These are phyloP conservation scores for Aratinga solstitialis DNA, from an alignment of 2,797 vertebrate genomes.

Conservation along the genomic window DNA sequence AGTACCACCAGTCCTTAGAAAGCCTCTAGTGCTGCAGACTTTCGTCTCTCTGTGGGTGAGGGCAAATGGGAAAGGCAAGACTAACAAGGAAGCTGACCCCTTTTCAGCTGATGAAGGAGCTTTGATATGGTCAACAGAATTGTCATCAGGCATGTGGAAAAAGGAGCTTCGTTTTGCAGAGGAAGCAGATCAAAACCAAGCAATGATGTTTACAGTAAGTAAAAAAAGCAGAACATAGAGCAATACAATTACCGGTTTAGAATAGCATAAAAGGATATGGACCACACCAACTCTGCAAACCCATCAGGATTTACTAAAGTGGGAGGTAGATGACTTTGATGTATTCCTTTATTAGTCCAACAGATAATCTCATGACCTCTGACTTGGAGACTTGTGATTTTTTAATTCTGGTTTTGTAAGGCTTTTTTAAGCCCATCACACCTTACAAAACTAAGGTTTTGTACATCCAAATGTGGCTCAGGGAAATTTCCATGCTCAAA, in stretches of 20 bases:
- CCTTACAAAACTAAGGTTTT: too few relatives aligned
- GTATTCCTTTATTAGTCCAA: background rate
- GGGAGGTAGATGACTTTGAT: background rate
- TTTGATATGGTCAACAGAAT: background rate
- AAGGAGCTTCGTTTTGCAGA: background rate
- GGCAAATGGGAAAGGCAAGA: background rate
- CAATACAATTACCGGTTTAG: background rate
- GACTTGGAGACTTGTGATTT: background rate
- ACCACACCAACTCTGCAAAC: background rate
- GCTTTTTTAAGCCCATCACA: background rate
- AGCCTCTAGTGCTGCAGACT: background rate
- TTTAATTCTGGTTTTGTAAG: background rate
- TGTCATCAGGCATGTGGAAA: background rate
- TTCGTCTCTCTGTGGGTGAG: background rate
- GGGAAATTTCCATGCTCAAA: too few relatives aligned
- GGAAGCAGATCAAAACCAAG: background rate
- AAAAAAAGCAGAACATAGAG: background rate
- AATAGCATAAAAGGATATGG: background rate
- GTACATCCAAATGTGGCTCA: background rate
- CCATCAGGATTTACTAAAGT: background rate
- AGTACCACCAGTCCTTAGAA: rapidly evolving
- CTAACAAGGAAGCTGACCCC: background rate
- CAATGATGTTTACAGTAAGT: background rate
- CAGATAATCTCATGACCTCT: background rate
- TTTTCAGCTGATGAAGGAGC: background rate